Base-by-base conservation (phyloP, 1,140 invertebrate genomes). In the Formica selysi region DNA sequence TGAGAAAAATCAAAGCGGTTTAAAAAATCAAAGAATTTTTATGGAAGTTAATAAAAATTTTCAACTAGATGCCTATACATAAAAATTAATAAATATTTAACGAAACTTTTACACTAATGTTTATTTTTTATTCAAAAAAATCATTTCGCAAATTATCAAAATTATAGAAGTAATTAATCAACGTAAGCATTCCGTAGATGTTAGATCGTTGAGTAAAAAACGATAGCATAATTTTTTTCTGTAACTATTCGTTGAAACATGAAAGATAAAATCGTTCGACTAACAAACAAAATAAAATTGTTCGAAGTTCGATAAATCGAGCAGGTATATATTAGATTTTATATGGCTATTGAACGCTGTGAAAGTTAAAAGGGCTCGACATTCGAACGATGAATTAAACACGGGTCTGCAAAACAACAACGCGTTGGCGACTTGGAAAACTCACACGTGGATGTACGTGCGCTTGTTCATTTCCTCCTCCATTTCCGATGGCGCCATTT, bases 401-500 rank as follows among this genome's bases (percentile, higher is more conserved):
- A 26, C 51, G 54, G 6, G n/a, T 19, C 26, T 64, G 79, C 13
- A 38, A 26, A 38, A 54, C 29, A 74, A 74, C 68, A 74, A 67
- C 19, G 29, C 67, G 36, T 38, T 61, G 68, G 51, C 67, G 54
- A 83, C 68, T 73, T 67, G 79, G 79, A 81, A 81, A 81, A 81
- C 79, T 61, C 79, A 16, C 38, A 70, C 67, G 26, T 81, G 79
- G 22, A 36, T 73, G 79, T 83, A 57, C 79, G 79, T 68, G 68
- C 68, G 68, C 16, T 83, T 83, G 68, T 83, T 83, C 79, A 83
- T 83, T 83, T 83, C 79, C 79, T 83, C 79, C 68, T 83, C 79
- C 41, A 83, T 83, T 83, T 83, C 79, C 79, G 68, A 83, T 83
- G 68, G 68, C 68, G 79, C 79, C 79, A 83, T 83, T 83, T 83